Base-by-base conservation (phyloP, 2,888 invertebrate genomes). In the Melieria omissa region DNA sequence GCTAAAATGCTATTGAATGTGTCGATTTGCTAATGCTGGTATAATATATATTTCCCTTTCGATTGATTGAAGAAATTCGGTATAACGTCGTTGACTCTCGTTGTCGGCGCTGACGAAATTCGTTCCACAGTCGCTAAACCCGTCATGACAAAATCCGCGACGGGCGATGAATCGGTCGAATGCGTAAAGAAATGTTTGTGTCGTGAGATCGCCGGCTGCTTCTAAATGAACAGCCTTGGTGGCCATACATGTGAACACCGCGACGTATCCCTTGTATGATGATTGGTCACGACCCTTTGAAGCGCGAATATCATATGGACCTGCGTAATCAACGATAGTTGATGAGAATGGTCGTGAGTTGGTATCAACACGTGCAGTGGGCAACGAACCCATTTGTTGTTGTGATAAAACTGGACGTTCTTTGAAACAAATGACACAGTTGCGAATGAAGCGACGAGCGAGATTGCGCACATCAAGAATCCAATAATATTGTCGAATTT, bases 401-500 rank as follows among this genome's bases (percentile, higher is more conserved):
- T n/a, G n/a, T n/a, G n/a, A n/a, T n/a, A n/a, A n/a, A n/a, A n/a
- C n/a, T n/a, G n/a, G n/a, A n/a, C n/a, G n/a, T n/a, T n/a, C n/a
- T n/a, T n/a, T n/a, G n/a, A n/a, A n/a, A n/a, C n/a, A n/a, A n/a
- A n/a, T n/a, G n/a, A n/a, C n/a, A n/a, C n/a, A n/a, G n/a, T n/a
- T n/a, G n/a, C n/a, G n/a, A n/a, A n/a, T n/a, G n/a, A n/a, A n/a
- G n/a, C n/a, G n/a, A n/a, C n/a, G n/a, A n/a, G n/a, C n/a, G n/a
- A n/a, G 42, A 60, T 58, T 47, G 5, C 67, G 67, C 7, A 60
- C 67, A 46, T 67, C 60, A 12, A 67, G 60, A 14, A 67, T 67
- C 67, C 67, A 67, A 46, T 67, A 67, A 67, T 14, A 58, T 67
- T 67, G 67, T 6, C 58, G 67, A 64, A 70, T 70, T 64, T 64